Base-by-base conservation (phyloP, 1,140 invertebrate species). In the Trinorchestia longiramus region DNA sequence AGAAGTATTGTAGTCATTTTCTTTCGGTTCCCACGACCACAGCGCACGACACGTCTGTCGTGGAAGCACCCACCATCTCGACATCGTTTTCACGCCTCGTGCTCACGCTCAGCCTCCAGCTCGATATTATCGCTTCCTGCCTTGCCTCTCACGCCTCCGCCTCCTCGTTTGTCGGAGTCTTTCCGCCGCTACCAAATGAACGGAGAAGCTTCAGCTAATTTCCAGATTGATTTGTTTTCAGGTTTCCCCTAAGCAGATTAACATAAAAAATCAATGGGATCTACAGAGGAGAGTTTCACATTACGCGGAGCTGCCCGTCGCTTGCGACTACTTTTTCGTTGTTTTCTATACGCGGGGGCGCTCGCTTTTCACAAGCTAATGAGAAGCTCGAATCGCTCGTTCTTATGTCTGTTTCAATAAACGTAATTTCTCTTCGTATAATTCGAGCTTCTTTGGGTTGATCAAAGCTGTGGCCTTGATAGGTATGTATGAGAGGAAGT, bases 171-270 rank as follows among this genome's bases (percentile, higher is more conserved):
- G 62, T 28, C 62, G 3, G 62, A 77, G 62, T 28, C 62, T 94
- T 94, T 94, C 92, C 43, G 43, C 36, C 92, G 3, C 92, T 44
- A 36, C 36, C 92, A 47, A 36, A 28, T 43, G 92, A 94, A 44
- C 41, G 44, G 92, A 44, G 43, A 3, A 91, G 92, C 92, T 40
- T 43, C 92, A 36, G 92, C 92, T 94, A 94, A 94, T 94, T 94
- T 94, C 92, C 92, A 45, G 92, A 94, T 94, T 94, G 92, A 94
- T 94, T 94, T 94, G 92, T 94, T 94, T 94, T 47, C 92, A 94
- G 92, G 43, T 47, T 94, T 40, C 44, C 92, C 92, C 92, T 94
- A 94, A 94, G 92, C 43, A 45, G 92, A 94, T 94, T 94, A 94
- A 47, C 92, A 94, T 94, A 94, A 94, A 94, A 94, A 94, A 47